Base-by-base conservation (phyloP, 2,113 vertebrate genomes). In the Recurvirostra avosetta region DNA sequence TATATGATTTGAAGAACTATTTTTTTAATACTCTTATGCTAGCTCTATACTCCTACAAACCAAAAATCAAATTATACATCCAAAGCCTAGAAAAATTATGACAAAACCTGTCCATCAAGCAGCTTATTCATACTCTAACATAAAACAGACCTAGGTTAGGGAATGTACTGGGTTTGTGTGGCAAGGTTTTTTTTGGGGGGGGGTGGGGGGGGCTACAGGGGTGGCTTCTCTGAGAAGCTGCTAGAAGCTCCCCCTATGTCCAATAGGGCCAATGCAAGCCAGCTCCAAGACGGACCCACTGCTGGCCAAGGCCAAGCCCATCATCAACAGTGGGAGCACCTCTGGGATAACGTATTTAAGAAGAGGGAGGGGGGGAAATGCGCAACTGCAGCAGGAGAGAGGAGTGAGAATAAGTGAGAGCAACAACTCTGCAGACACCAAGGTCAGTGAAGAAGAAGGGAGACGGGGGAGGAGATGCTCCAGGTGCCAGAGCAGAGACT, bases 1-100 rank as follows among this genome's bases (percentile, higher is more conserved):
- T 8, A 36, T 0, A 13, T 11, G 1, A 77, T 58, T 26, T 49
- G 11, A 82, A 85, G 53, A 50, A 32, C 7, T 6, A 15, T 10
- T 15, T 73, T 88, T 82, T 73, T 68, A 7, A 30, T 34, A 55
- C 3, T 15, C 11, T 45, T 55, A n/a, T 26, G 8, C 36, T 53
- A 56, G 27, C 5, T 65, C 41, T 19, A 30, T 17, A 72, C 8
- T 16, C 16, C 45, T 52, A 61, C 43, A 90, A 75, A 36, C 6
- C 19, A 76, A 90, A 68, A 71, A 12, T 11, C 19, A 94, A n/a
- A 52, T 36, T 75, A 49, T 19, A 75, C 2, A 52, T 5, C 12
- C 9, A 12, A 74, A 75, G n/a, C 34, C 52, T 72, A 74, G 40
- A 90, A 88, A 92, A 79, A 61, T 5, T 19, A 47, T 10, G 2